These are phyloP conservation scores for Martes flavigula DNA, from an alignment of 2,797 vertebrate species.

Conservation along the genomic window DNA sequence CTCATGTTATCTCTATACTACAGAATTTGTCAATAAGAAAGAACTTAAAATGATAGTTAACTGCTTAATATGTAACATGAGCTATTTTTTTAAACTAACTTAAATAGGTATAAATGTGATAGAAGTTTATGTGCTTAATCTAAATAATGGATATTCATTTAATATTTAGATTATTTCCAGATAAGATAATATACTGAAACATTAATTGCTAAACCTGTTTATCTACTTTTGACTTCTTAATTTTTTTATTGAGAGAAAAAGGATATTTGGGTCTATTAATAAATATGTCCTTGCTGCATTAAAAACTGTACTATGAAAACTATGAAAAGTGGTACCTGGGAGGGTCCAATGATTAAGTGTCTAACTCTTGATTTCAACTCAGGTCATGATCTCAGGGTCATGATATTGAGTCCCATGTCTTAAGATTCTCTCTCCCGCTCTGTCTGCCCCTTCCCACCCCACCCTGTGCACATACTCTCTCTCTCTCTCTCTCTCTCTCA, in stretches of 20 bases:
- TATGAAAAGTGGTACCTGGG: too few species aligned
- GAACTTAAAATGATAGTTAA: not conserved
- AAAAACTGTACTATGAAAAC: not conserved
- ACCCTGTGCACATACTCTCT: too few species aligned
- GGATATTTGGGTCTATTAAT: not conserved
- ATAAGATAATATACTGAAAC: not conserved
- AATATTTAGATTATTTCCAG: not conserved
- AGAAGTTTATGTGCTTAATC: not conserved
- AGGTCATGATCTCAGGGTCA: too few species aligned
- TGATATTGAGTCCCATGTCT: too few species aligned
- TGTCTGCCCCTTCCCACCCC: too few species aligned
- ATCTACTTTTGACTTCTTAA: not conserved
- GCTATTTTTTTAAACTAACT: not conserved
- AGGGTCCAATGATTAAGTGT: too few species aligned
- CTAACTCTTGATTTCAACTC: too few species aligned
- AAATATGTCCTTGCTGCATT: not conserved
- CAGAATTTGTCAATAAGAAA: not conserved
- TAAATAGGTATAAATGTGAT: not conserved
- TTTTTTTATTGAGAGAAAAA: not conserved
- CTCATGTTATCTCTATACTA: not conserved
- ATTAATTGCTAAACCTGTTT: not conserved
- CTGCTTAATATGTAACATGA: not conserved
- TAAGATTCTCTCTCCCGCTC: too few species aligned
- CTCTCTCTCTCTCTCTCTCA: too few species aligned
- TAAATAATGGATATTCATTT: not conserved